Evolutionary conservation across 2,797 vertebrate genomes (phyloP).

Genomic region (Crocidura indochinensis): DNA sequence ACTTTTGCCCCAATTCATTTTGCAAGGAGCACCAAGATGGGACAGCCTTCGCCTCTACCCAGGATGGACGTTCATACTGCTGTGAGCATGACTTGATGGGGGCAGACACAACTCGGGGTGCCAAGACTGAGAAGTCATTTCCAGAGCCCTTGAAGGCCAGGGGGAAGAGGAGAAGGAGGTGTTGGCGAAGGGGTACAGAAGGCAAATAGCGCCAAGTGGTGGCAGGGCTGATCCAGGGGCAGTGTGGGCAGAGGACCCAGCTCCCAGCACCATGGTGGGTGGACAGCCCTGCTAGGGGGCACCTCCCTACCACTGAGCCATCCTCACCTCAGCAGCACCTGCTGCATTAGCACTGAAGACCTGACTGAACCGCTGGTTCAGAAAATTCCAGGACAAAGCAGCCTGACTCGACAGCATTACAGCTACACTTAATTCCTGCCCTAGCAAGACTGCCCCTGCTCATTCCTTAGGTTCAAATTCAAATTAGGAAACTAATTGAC

Average conservation of each 20-base stretch:
- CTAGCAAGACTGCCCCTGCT: slow-evolving; percentile 84
- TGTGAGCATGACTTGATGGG: slow-evolving; percentile 93
- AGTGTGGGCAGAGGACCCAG: slow-evolving; percentile 85
- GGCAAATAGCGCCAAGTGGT: slow-evolving; percentile 88
- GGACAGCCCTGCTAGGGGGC: slow-evolving; percentile 84
- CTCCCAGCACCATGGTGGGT: slow-evolving; percentile 75
- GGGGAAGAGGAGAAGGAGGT: slow-evolving; percentile 90
- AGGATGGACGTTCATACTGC: slow-evolving; percentile 94
- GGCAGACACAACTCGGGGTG: slow-evolving; percentile 82
- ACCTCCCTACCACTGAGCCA: slow-evolving; percentile 91
- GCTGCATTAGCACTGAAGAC: slow-evolving; percentile 92
- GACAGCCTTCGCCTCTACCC: slow-evolving; percentile 90
- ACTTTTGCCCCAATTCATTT: slow-evolving; percentile 98
- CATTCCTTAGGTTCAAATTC: slow-evolving; percentile 81
- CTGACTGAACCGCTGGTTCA: slow-evolving; percentile 87
- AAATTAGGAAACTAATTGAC: slow-evolving; percentile 82
- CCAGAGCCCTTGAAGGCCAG: slow-evolving; percentile 82
- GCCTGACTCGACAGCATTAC: slow-evolving; percentile 89
- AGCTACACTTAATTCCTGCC: slow-evolving; percentile 91
- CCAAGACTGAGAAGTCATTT: slow-evolving; percentile 85
- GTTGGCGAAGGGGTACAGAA: slow-evolving; percentile 89
- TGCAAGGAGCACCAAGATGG: slow-evolving; percentile 97
- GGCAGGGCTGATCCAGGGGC: slow-evolving; percentile 65
- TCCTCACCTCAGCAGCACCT: slow-evolving; percentile 87
- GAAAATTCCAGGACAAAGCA: slow-evolving; percentile 87